Conservation (phyloP, 2,113 vertebrate species). For the Engraulis encrasicolus region DNA sequence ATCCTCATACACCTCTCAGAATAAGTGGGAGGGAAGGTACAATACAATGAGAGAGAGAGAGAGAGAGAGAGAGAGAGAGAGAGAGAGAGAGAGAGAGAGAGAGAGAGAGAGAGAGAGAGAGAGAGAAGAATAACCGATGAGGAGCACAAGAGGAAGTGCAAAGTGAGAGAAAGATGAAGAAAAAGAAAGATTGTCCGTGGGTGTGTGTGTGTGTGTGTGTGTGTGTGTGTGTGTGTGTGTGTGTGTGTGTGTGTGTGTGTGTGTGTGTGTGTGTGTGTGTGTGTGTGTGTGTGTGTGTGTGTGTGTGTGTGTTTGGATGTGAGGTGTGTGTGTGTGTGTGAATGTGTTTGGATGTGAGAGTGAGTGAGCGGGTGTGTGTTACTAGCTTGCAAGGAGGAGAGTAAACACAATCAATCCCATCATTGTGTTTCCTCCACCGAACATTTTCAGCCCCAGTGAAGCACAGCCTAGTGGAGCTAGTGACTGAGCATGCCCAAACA, state of each 20-base stretch:
- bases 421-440: conserved; percentile 64
- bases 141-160: too few species aligned
- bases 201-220: too few species aligned
- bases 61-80: conserved; percentile 25
- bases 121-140: too few species aligned
- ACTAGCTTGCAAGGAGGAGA: conserved; percentile 33
- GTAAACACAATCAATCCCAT: conserved; percentile 74
- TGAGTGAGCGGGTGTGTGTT: conserved; percentile 53
- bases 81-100: conserved; percentile 14
- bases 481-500: background rate
- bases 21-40: too few species aligned
- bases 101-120: conserved; percentile 48
- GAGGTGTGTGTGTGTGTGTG: conserved; percentile 44
- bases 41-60: too few species aligned
- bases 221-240: conserved; percentile 51
- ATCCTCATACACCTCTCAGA: background rate
- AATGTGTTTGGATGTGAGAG: too few species aligned
- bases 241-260: conserved; percentile 29
- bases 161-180: conserved; percentile 45
- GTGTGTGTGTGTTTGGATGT: too few species aligned
- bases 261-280: conserved; percentile 47
- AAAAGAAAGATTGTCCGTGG: background rate
- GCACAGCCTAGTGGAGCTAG: conserved; percentile 44
- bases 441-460: conserved; percentile 72
- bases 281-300: conserved; percentile 44